Conservation (phyloP, 2,797 vertebrate species). For the Falco concolor region DNA sequence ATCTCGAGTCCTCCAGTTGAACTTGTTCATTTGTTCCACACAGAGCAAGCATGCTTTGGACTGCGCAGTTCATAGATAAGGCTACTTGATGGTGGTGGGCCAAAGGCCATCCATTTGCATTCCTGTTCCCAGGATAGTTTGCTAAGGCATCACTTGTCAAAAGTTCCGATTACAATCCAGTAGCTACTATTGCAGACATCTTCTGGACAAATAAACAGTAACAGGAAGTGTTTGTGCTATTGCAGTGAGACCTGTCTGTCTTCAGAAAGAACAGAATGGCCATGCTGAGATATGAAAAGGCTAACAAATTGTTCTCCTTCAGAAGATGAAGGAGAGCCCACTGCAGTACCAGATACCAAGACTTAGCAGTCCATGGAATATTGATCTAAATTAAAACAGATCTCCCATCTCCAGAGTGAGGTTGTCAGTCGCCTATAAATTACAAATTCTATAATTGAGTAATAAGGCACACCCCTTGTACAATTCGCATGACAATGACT, state of each 20-base stretch:
- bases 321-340: background rate
- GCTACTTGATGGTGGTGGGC: background rate
- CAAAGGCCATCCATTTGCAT: background rate
- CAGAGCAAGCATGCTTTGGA: background rate
- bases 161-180: background rate
- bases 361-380: background rate
- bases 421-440: background rate
- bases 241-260: background rate
- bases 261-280: background rate
- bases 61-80: background rate
- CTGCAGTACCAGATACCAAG: background rate
- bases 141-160: background rate
- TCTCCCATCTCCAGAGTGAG: background rate
- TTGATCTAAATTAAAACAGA: background rate
- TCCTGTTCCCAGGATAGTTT: background rate
- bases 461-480: background rate
- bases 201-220: background rate
- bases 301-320: background rate
- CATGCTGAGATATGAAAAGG: background rate
- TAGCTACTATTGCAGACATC: background rate
- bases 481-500: conserved; percentile 14
- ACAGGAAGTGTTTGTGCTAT: background rate
- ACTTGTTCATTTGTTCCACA: background rate
- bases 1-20: background rate
- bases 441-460: background rate